Percentiles rank a stretch among this genome's conserved stretches.
These are phyloP conservation scores for Drosophila subquinaria DNA, from an alignment of 2,888 invertebrate species.

Conservation along the genomic window DNA sequence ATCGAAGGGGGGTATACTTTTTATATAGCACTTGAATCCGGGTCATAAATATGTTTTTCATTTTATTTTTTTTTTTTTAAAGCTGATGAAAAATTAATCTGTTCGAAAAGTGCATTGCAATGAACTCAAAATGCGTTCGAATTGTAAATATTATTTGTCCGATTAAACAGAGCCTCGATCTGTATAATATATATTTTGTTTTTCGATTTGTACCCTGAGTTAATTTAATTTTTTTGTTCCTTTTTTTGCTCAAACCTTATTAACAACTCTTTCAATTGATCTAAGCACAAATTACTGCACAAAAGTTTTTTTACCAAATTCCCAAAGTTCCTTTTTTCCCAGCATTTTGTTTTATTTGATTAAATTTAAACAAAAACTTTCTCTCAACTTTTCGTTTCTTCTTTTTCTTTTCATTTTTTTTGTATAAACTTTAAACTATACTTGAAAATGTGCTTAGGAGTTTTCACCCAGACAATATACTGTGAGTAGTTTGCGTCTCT, in stretches of 20 bases:
- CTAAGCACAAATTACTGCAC: conserved; percentile 21
- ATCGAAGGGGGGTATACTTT: conserved; percentile 16
- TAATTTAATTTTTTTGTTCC: conserved; percentile 1
- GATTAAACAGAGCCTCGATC: not conserved
- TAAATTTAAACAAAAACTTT: conserved; percentile 35
- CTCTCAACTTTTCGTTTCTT: conserved; percentile 70
- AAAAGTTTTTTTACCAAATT: not conserved
- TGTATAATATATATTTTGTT: not conserved
- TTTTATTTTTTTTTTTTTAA: not conserved
- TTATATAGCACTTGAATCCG: conserved; percentile 16
- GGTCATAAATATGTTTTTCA: conserved; percentile 14
- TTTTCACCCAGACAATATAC: conserved; percentile 85
- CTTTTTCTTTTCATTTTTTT: conserved; percentile 75
- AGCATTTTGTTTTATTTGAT: conserved; percentile 32
- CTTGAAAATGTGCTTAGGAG: conserved; percentile 78
- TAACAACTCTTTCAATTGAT: conserved; percentile 1
- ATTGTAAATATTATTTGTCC: conserved; percentile 21
- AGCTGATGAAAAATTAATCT: conserved; percentile 32
- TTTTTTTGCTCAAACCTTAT: conserved; percentile 5
- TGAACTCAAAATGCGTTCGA: conserved; percentile 59
- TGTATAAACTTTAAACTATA: conserved; percentile 55
- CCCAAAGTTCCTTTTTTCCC: not conserved
- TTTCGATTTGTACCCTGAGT: conserved; percentile 9
- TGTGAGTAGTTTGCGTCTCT: conserved; percentile 82
- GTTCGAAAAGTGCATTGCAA: conserved; percentile 42